phyloP scores from a whole-genome alignment of 1,140 invertebrate genomes.

The Aphelenchoides besseyi region DNA sequence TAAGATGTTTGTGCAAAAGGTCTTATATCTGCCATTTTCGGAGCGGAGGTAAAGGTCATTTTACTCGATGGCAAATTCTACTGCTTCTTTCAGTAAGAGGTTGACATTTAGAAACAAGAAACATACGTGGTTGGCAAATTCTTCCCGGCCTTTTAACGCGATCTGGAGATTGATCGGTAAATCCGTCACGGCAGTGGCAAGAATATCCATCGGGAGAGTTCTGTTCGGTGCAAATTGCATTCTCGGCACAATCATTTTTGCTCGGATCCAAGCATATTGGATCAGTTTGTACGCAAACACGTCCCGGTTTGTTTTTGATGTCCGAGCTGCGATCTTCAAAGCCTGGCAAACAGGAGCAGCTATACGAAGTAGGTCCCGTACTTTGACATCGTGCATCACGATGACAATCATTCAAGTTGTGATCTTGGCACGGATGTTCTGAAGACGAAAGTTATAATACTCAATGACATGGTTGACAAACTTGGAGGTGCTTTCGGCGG shows the following conservation, averaged over 20 bases:
- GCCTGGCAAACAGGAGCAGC: slow-evolving; percentile 57
- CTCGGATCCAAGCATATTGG: slow-evolving; percentile 58
- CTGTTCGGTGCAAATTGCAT: slow-evolving; percentile 57
- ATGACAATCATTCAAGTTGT: slow-evolving; percentile 58
- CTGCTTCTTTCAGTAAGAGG: no score
- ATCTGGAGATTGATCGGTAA: slow-evolving; percentile 56
- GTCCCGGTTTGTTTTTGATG: slow-evolving; percentile 34
- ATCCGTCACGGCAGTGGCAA: slow-evolving; percentile 59
- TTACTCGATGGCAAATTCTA: no score
- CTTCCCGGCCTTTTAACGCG: slow-evolving; percentile 46
- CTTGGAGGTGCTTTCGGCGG: no score
- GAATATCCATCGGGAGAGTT: slow-evolving; percentile 45
- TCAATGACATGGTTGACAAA: no score
- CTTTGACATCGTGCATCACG: slow-evolving; percentile 52
- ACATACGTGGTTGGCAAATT: no score
- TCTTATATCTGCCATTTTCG: no score
- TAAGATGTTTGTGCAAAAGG: no score
- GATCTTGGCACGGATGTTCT: slow-evolving; percentile 61
- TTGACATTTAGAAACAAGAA: no score
- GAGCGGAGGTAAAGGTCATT: no score
- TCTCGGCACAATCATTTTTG: slow-evolving; percentile 58
- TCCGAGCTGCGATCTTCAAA: slow-evolving; percentile 58
- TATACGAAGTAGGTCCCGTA: slow-evolving; percentile 53
- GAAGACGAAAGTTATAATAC: slow-evolving; percentile 51
- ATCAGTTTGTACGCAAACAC: slow-evolving; percentile 45